Base-by-base conservation (phyloP, 1,140 invertebrate genomes). In the Macrosteles quadrilineatus region DNA sequence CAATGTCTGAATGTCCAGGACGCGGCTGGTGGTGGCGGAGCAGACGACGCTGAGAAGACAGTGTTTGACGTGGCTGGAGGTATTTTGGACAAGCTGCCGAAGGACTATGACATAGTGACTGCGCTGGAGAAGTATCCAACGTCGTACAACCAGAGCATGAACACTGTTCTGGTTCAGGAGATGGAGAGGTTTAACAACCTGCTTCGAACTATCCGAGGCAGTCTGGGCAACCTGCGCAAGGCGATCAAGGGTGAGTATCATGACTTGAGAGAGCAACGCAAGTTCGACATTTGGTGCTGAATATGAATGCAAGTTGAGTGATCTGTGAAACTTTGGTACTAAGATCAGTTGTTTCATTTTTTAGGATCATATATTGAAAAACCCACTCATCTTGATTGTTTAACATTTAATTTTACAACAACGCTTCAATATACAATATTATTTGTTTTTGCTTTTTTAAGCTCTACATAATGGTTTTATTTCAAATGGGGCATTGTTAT, bases 131-230 rank as follows among this genome's bases (percentile, higher is more conserved):
- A 90, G 82, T 93, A 93, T 85, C 89, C 95, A 30, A 92, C 91
- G 31, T 82, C 84, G 30, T 89, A 97, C 81, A 84, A 89, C 79
- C 92, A 95, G 80, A 94, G 92, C 71, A 94, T 96, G 92, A 95
- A 95, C 77, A 95, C 94, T 6, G 95, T 97, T 1, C 82, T 97
- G 31, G 91, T 97, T 0, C 96, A 98, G 83, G 95, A 97, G 84
- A 96, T 96, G 87, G 91, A 88, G 9, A 80, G 95, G 64, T 98
- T 95, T 74, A 97, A 97, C 75, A 89, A 87, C 70, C 83, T 98
- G 0, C 83, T 96, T 0, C 77, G 74, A 11, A 86, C 87, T 9
- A 92, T 98, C 25, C 81, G 91, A 68, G 84, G 76, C 4, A 96
- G 92, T 80, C 83, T 96, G 1, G 83, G 85, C 12, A 91, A 93